These are phyloP conservation scores for Goniozus legneri DNA, from an alignment of 1,140 invertebrate genomes.

Conservation along the genomic window DNA sequence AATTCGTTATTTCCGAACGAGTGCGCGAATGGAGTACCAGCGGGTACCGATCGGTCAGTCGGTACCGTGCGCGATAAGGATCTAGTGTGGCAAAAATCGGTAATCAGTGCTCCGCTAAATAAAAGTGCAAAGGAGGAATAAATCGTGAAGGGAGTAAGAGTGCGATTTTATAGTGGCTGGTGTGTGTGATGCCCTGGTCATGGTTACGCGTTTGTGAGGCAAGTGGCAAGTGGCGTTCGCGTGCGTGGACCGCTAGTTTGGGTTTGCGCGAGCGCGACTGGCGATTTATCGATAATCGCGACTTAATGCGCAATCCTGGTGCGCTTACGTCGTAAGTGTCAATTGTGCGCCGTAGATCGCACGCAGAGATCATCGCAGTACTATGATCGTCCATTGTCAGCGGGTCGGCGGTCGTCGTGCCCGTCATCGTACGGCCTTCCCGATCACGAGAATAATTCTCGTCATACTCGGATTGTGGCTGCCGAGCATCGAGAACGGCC, in stretches of 20 bases:
- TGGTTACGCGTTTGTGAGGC: slow-evolving; percentile 49
- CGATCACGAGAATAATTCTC: slow-evolving; percentile 35
- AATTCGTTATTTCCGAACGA: too few species aligned
- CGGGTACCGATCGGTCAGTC: too few species aligned
- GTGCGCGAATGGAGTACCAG: too few species aligned
- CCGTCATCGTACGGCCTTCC: slow-evolving; percentile 17
- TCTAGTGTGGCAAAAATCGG: too few species aligned
- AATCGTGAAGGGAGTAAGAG: slow-evolving; percentile 9
- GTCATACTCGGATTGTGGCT: slow-evolving; percentile 43
- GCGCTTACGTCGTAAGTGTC: too few species aligned
- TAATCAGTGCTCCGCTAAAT: too few species aligned
- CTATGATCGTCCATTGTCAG: slow-evolving; percentile 25
- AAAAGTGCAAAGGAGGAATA: background rate
- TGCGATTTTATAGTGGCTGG: slow-evolving; percentile 8
- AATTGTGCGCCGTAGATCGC: slow-evolving; percentile 15
- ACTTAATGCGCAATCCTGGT: too few species aligned
- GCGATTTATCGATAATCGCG: too few species aligned
- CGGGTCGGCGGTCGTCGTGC: slow-evolving; percentile 23
- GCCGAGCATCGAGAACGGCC: slow-evolving; percentile 42
- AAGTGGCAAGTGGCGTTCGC: slow-evolving; percentile 38
- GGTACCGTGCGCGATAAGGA: too few species aligned
- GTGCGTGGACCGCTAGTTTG: too few species aligned
- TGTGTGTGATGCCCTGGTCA: slow-evolving; percentile 51
- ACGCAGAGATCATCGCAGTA: too few species aligned
- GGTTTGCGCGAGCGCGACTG: too few species aligned